Base-by-base conservation (phyloP, 1,140 invertebrate species). In the Tribolium castaneum region DNA sequence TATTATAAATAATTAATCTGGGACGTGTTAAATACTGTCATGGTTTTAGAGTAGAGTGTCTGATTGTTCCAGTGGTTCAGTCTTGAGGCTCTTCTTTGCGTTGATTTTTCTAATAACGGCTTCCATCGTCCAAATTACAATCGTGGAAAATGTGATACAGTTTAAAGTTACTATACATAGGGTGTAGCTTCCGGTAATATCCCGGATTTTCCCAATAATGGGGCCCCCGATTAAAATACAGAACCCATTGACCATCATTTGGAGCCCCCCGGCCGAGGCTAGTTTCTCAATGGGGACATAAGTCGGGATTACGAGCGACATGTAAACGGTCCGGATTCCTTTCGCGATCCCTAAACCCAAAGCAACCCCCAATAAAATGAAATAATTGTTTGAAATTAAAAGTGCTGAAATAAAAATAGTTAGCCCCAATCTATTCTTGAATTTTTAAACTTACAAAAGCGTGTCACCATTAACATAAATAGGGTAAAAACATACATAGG, bases 301-400 rank as follows among this genome's bases (percentile, higher is more conserved):
- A 1, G 88, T 88, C 10, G 92, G 91, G 59, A 93, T 91, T 2
- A 92, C 90, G 6, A 93, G 83, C 0, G 90, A 89, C 90, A 91
- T 91, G 80, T 92, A 93, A 0, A 93, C 91, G 14, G 91, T 92
- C 75, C 91, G 86, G 2, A 93, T 81, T 1, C 90, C 92, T 87
- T 93, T 93, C 30, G 89, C 90, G 35, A 90, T 87, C 0, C 92
- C 92, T 45, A 93, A 88, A 78, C 89, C 88, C 0, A 90, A 86
- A 5, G 90, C 90, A 16, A 91, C 80, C 5, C 62, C 71, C 4
- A 85, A 14, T 6, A 85, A 70, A 10, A 80, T 39, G 3, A 76
- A 12, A 73, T 74, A 83, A 10, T 70, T 70, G 2, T 62, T 54
- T 16, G 77, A 70, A 16, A 81, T 66, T 10, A 83, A 49, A 22